Base-by-base conservation (phyloP, 2,113 vertebrate species). In the Channa argus region DNA sequence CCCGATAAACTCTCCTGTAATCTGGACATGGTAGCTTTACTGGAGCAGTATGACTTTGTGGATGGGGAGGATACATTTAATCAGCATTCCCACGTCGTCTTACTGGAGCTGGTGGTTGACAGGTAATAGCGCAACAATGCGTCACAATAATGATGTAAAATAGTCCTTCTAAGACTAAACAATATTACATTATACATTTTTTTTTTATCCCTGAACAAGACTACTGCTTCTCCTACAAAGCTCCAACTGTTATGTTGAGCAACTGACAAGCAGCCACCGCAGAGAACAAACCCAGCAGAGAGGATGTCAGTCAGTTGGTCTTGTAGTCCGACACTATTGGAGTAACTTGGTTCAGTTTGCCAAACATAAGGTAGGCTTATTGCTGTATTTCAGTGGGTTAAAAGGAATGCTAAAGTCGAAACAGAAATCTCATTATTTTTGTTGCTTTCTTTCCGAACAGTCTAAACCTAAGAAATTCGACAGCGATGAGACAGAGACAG, bases 31-130 rank as follows among this genome's bases (percentile, higher is more conserved):
- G 83, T 89, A 1, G 74, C 85, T 46, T 91, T 99, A 70, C 91
- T 99, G 75, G 95, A 96, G 41, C 92, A 83, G 14, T 98, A 97
- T 34, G 90, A 95, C 86, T 95, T 95, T 5, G 51, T 89, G 10
- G 93, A 96, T 0, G 91, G 86, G 0, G 94, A 98, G 39, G 92
- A 94, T 0, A 94, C 94, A 38, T 95, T 95, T 84, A 97, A 92
- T 7, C 96, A 97, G 88, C 94, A 96, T 46, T 94, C 96, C 2
- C 96, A 99, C 3, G 81, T 95, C 14, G 94, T 97, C 82, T 92
- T 99, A 72, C 84, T 98, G 84, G 98, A 99, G 89, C 89, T 99
- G 55, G 71, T 97, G 66, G 92, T 98, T 3, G 98, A 99, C 95
- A 98, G 98, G 98, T 98, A 90, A 90, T 3, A 43, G 3, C 6